These are phyloP conservation scores for Halictus ligatus DNA, from an alignment of 2,888 invertebrate species.

Conservation along the genomic window DNA sequence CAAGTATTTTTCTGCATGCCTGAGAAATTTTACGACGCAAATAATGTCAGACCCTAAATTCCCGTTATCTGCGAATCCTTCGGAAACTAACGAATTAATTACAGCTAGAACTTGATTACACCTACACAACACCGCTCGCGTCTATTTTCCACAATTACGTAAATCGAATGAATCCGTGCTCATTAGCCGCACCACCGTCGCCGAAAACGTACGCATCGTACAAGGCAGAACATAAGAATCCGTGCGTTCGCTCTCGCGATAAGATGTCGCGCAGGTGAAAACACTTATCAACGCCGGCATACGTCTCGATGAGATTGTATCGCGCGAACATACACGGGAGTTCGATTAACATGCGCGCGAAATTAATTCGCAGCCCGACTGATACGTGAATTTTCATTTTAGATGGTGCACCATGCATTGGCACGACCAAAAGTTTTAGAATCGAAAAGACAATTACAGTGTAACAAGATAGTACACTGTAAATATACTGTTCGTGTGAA, in stretches of 20 bases:
- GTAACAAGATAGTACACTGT: background rate
- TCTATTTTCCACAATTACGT: conserved; percentile 1
- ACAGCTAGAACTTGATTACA: background rate
- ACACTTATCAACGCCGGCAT: background rate
- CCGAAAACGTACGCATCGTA: background rate
- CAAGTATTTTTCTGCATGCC: too few species aligned
- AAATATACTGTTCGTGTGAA: too few species aligned
- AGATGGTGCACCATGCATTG: background rate
- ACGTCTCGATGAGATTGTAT: background rate
- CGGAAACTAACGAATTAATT: conserved; percentile 14
- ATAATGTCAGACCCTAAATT: background rate
- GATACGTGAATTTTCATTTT: background rate
- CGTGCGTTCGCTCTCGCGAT: background rate
- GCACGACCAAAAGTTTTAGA: background rate
- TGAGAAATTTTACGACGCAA: conserved; percentile 5
- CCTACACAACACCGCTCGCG: background rate
- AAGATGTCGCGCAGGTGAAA: background rate
- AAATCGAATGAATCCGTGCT: background rate
- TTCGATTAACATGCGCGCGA: conserved; percentile 4
- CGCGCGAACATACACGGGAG: background rate
- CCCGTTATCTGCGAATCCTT: background rate
- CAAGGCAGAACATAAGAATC: background rate
- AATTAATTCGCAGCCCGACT: background rate
- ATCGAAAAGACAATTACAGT: background rate
- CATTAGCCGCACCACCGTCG: background rate